These are phyloP conservation scores for Pseudomyrmex dendroicus DNA, from an alignment of 1,140 invertebrate genomes.

Conservation along the genomic window DNA sequence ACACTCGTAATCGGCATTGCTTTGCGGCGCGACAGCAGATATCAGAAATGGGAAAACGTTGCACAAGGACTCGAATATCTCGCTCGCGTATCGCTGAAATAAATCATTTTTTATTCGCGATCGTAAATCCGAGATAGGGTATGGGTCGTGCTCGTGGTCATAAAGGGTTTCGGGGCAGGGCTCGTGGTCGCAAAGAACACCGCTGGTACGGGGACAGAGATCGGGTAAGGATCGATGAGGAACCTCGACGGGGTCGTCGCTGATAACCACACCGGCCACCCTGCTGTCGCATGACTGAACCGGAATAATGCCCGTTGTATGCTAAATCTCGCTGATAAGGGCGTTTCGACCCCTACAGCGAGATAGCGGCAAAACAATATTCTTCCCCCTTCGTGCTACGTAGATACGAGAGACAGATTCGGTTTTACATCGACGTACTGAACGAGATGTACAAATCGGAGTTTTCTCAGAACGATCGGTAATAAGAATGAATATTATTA, in stretches of 20 bases:
- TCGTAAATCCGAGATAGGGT: conserved; percentile 20
- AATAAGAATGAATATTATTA: no score
- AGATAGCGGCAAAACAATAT: conserved; percentile 71
- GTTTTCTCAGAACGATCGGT: neutral
- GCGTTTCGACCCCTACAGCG: conserved; percentile 28
- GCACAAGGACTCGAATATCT: conserved; percentile 21
- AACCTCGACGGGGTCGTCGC: conserved; percentile 50
- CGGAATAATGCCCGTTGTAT: conserved; percentile 65
- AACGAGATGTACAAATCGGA: conserved; percentile 19
- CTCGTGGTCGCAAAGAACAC: conserved; percentile 36
- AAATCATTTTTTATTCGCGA: conserved; percentile 50
- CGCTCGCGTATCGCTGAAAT: conserved; percentile 29
- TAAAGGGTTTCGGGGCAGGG: conserved; percentile 36
- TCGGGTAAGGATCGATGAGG: conserved; percentile 39
- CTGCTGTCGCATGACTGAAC: conserved; percentile 65
- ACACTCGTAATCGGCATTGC: neutral
- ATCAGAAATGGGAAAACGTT: conserved; percentile 27
- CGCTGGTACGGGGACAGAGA: neutral
- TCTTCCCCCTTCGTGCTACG: conserved; percentile 35
- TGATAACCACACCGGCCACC: conserved; percentile 65
- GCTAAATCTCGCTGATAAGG: conserved; percentile 67
- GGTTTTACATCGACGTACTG: conserved; percentile 55
- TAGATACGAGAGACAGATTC: conserved; percentile 48
- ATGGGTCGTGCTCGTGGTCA: neutral
- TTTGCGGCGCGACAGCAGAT: neutral